Evolutionary conservation across 2,888 invertebrate genomes (phyloP), one percentile per base, ranked within the genome.

Genomic region (Acanthoscelides obtectus): DNA sequence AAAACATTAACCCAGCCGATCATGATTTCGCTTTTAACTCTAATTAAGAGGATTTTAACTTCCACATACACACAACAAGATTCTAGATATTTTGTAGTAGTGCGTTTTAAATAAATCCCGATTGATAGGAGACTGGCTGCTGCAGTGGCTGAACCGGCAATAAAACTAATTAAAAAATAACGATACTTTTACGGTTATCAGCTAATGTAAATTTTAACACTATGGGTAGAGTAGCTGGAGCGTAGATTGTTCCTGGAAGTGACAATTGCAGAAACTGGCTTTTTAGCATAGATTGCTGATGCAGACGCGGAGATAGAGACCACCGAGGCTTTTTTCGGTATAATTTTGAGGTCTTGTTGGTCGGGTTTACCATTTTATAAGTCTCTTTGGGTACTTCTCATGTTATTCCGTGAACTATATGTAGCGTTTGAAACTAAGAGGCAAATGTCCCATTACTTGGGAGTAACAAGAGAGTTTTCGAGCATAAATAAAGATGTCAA

Each of bases 1-100:
- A 81, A 82, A 81, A 81, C 80, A 79, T 78, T 80, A 80, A 78
- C 77, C 75, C 75, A 75, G 75, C 74, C 74, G 78, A 80, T 80
- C 80, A 79, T 80, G 80, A 80, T 80, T 80, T 79, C 75, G 75
- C 78, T 77, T 79, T 79, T 78, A 79, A 76, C 79, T 80, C 77
- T 81, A 80, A 81, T 80, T 80, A 81, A 79, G 75, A 75, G 77
- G 74, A 76, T 76, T 76, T 75, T 75, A 74, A 74, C 72, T 72
- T 72, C 72, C 69, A 70, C 71, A 65, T 19, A 66, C 22, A 22
- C 66, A 21, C 71, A 71, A 73, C 72, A 66, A 76, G 76, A 76
- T 76, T 76, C 72, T 71, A 76, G 76, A 76, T 76, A 76, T 76
- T 76, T 76, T 69, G 74, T 73, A 21, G 66, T 20, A 66, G 66